Conservation (phyloP, 2,888 invertebrate species). For the Eudasyphora cyanicolor region DNA sequence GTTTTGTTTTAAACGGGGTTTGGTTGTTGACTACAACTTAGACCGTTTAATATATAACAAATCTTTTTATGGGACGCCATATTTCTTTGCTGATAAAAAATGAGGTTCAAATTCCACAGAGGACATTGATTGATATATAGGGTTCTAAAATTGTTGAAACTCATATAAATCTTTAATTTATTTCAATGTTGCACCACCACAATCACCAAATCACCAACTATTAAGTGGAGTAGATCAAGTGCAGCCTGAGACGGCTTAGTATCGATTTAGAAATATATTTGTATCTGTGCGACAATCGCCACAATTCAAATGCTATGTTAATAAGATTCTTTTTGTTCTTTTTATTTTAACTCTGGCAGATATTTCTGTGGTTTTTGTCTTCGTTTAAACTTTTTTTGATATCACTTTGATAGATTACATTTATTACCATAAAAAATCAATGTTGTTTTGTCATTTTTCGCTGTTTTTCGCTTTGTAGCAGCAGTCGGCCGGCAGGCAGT, state of each 20-base stretch:
- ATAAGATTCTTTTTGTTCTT: constrained; percentile 36
- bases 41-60: no score
- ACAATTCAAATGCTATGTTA: constrained; percentile 48
- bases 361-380: not conserved
- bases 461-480: constrained; percentile 14
- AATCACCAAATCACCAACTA: not conserved
- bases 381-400: constrained; percentile 32
- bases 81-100: not conserved
- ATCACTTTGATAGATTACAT: constrained; percentile 56
- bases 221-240: not conserved
- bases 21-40: no score
- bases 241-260: not conserved
- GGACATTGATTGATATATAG: constrained; percentile 35
- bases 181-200: constrained; percentile 20
- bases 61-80: no score
- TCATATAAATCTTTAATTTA: constrained; percentile 13
- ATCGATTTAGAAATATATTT: not conserved
- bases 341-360: no score
- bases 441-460: constrained; percentile 45
- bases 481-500: no score
- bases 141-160: constrained; percentile 13
- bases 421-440: constrained; percentile 59
- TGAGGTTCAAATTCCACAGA: not conserved
- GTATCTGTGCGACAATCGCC: constrained; percentile 34
- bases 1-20: no score